phyloP scores from a whole-genome alignment of 2,888 invertebrate genomes.

The Lasioglossum zephyrum region DNA sequence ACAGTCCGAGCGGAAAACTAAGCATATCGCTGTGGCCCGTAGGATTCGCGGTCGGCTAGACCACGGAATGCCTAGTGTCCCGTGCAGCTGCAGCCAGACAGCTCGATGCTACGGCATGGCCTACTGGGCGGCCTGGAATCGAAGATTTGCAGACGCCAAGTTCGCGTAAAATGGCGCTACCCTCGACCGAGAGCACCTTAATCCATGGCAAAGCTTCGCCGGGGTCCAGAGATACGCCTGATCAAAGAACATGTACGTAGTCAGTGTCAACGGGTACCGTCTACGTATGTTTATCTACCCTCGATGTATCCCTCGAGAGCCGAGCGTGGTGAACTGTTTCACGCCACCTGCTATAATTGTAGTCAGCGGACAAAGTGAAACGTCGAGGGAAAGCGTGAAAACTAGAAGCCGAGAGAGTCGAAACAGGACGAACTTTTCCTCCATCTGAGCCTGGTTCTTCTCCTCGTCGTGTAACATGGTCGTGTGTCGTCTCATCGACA shows the following conservation, averaged over 20 bases:
- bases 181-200: slow-evolving; percentile 78
- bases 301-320: slow-evolving; percentile 49
- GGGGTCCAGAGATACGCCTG: slow-evolving; percentile 71
- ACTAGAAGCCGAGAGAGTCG: slow-evolving; percentile 59
- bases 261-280: slow-evolving; percentile 59
- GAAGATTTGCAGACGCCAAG: slow-evolving; percentile 55
- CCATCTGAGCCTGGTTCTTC: slow-evolving; percentile 40
- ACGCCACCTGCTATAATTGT: slow-evolving; percentile 68
- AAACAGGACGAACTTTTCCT: slow-evolving; percentile 60
- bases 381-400: slow-evolving; percentile 73
- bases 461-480: slow-evolving; percentile 67
- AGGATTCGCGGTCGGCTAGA: slow-evolving; percentile 68
- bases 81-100: slow-evolving; percentile 68
- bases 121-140: slow-evolving; percentile 64
- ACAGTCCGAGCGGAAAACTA: slow-evolving; percentile 63
- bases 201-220: slow-evolving; percentile 67
- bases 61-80: slow-evolving; percentile 75
- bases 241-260: slow-evolving; percentile 69
- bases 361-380: slow-evolving; percentile 65
- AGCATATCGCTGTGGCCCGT: slow-evolving; percentile 40
- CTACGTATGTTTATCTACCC: slow-evolving; percentile 58
- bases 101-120: slow-evolving; percentile 72
- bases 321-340: slow-evolving; percentile 62
- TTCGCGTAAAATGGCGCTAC: slow-evolving; percentile 81
- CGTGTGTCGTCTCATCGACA: slow-evolving; percentile 63